Evolutionary conservation across 37 sponge, comb jelly and placozoan genomes (phyloP).

Genomic region (Petrosia ficiformis): DNA sequence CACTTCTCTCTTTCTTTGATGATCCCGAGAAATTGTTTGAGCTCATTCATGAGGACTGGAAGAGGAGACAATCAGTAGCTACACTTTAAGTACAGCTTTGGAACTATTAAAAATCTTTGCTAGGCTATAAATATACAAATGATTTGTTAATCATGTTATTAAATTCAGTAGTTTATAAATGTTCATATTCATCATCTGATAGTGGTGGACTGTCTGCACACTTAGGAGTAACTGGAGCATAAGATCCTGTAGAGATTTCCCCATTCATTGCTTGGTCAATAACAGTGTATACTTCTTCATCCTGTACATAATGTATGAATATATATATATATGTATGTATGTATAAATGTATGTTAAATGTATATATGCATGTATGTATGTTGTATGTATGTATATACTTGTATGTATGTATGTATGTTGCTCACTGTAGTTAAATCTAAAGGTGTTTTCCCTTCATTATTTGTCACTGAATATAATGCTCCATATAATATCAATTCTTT

Average conservation of each 20-base stretch:
- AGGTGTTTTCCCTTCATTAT: conserved; percentile 49
- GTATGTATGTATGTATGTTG: too few species aligned
- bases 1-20: conserved; percentile 14
- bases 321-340: too few species aligned
- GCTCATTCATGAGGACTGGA: conserved; percentile 9
- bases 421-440: conserved; percentile 51
- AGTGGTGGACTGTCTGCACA: not conserved
- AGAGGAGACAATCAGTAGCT: conserved; percentile 7
- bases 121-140: not conserved
- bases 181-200: not conserved
- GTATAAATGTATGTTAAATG: too few species aligned
- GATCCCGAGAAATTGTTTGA: conserved; percentile 29
- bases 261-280: conserved; percentile 38
- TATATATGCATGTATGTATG: too few species aligned
- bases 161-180: not conserved
- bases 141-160: not conserved
- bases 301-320: conserved; percentile 20
- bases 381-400: too few species aligned
- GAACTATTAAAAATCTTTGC: not conserved
- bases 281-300: conserved; percentile 33
- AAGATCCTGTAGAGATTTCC: conserved; percentile 31
- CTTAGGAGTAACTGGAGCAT: not conserved
- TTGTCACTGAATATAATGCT: conserved; percentile 43
- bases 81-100: not conserved
- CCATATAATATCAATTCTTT: conserved; percentile 65